These are phyloP conservation scores for Aporophyla lueneburgensis DNA, from an alignment of 2,888 invertebrate species.

Conservation along the genomic window DNA sequence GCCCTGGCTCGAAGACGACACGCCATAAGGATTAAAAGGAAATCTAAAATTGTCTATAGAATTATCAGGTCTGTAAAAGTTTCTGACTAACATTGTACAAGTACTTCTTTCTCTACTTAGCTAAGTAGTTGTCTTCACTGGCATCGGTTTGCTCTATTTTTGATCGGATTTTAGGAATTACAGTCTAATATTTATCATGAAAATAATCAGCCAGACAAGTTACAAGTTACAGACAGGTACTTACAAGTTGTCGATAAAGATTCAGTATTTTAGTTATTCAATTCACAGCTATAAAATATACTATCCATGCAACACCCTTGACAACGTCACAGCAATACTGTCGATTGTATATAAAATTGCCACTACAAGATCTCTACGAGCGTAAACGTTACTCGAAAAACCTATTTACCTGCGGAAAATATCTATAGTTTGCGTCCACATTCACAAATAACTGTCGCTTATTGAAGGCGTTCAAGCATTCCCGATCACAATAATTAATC, in stretches of 20 bases:
- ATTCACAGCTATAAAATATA: background rate
- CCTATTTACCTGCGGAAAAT: background rate
- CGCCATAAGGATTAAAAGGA: slow-evolving; percentile 87
- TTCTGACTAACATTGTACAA: background rate
- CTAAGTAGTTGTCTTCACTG: background rate
- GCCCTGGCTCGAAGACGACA: slow-evolving; percentile 86
- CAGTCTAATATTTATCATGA: too few species aligned
- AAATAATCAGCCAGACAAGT: background rate
- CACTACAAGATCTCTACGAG: background rate
- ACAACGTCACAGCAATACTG: background rate
- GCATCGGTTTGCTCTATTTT: background rate
- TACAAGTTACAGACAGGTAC: too few species aligned
- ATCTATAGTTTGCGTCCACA: background rate
- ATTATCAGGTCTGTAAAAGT: slow-evolving; percentile 80
- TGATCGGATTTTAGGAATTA: background rate
- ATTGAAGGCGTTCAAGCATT: slow-evolving; percentile 28
- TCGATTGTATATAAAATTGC: slow-evolving; percentile 5
- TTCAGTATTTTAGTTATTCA: background rate
- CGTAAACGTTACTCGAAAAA: too few species aligned
- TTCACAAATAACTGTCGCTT: slow-evolving; percentile 3
- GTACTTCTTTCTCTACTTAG: background rate
- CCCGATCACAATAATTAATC: slow-evolving; percentile 44
- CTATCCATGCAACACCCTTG: background rate
- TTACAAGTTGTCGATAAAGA: background rate
- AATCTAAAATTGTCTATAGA: slow-evolving; percentile 86